Evolutionary conservation across 2,113 vertebrate genomes (phyloP).

Genomic region (Pterocles gutturalis): DNA sequence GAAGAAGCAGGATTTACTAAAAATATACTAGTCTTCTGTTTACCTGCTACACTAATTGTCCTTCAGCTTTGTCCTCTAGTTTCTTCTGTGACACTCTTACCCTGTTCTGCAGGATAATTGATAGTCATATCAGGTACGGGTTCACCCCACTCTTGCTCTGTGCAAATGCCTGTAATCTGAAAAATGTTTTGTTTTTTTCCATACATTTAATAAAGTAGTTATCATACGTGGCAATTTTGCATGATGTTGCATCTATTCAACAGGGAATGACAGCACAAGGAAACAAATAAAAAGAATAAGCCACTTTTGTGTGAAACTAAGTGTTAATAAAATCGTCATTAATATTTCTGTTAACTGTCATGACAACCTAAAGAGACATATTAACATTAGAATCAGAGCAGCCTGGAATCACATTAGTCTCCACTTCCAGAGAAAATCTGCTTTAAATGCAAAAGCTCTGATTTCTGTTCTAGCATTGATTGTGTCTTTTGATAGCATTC

Average conservation of each 20-base stretch:
- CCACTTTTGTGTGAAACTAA: slow-evolving; percentile 35
- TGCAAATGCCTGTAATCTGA: slow-evolving; percentile 21
- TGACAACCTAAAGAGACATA: slow-evolving; percentile 46
- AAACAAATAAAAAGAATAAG: slow-evolving; percentile 41
- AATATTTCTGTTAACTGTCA: slow-evolving; percentile 67
- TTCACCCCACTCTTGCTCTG: not conserved
- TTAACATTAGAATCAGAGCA: slow-evolving; percentile 37
- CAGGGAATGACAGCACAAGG: not conserved
- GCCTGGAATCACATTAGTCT: slow-evolving; percentile 17
- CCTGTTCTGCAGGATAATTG: not conserved
- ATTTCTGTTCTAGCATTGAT: slow-evolving; percentile 51
- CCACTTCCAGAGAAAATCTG: slow-evolving; percentile 47
- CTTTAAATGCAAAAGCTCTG: slow-evolving; percentile 61
- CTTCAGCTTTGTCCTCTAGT: not conserved
- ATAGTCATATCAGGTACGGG: not conserved
- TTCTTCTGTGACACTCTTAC: not conserved
- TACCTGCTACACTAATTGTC: not conserved
- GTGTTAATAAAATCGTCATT: slow-evolving; percentile 66
- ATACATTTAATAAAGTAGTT: slow-evolving; percentile 8
- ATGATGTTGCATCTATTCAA: slow-evolving; percentile 23
- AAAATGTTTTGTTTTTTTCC: slow-evolving; percentile 46
- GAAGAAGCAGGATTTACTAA: not conserved
- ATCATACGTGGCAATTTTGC: slow-evolving; percentile 7
- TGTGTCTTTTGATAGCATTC: slow-evolving; percentile 65
- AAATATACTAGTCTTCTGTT: not conserved